phyloP scores from a whole-genome alignment of 2,888 invertebrate species.

The Leptinotarsa peninsularis region DNA sequence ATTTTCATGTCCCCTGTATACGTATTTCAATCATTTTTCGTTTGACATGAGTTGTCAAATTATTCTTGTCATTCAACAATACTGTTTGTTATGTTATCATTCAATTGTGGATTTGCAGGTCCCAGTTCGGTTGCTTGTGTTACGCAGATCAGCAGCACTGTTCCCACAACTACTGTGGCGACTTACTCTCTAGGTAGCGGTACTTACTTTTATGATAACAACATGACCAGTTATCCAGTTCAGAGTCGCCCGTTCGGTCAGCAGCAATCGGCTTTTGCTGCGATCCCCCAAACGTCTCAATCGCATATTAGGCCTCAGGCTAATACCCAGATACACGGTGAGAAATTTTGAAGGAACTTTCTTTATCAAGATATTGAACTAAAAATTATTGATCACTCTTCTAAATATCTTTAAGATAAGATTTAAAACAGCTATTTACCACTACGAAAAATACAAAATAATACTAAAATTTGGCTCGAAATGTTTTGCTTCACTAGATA shows the following conservation, averaged over 20 bases:
- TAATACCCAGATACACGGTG: constrained; percentile 60
- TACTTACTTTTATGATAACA: constrained; percentile 62
- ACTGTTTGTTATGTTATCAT: not conserved
- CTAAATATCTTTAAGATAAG: too few relatives aligned
- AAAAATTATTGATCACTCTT: too few relatives aligned
- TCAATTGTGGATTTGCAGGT: constrained; percentile 47
- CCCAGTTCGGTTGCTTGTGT: constrained; percentile 51
- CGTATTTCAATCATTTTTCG: not conserved
- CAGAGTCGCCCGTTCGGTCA: constrained; percentile 58
- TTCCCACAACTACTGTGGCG: constrained; percentile 58
- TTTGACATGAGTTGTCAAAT: not conserved
- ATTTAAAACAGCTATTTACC: too few relatives aligned
- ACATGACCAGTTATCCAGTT: constrained; percentile 59
- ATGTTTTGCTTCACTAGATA: too few relatives aligned
- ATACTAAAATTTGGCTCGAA: too few relatives aligned
- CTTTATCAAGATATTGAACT: too few relatives aligned
- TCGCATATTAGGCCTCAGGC: constrained; percentile 58
- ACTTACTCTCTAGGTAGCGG: constrained; percentile 61
- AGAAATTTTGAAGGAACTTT: constrained; percentile 29
- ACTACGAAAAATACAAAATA: too few relatives aligned
- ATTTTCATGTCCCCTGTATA: not conserved
- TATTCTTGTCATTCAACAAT: constrained; percentile 1
- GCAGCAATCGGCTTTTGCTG: constrained; percentile 55
- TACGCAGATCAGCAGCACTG: constrained; percentile 53
- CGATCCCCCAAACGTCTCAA: constrained; percentile 58